Evolutionary conservation across 2,888 invertebrate genomes (phyloP), one percentile per base, ranked within the genome.

Genomic region (Morpho deidamia): DNA sequence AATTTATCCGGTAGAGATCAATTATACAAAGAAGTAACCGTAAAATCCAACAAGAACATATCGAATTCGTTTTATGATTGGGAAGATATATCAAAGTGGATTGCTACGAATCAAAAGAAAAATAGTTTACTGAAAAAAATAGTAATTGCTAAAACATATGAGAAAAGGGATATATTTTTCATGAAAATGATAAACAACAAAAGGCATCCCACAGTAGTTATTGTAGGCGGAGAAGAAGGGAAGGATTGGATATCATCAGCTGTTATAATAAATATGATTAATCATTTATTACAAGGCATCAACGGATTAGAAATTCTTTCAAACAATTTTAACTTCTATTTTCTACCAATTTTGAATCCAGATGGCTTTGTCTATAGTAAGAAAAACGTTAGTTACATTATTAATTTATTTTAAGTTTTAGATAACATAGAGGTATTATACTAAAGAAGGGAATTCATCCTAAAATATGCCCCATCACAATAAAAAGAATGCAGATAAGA

Each of bases 301-400:
- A 58, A 53, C 12, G 55, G 57, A 37, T 47, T 70, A 12, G 56
- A 60, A n/a, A 32, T 46, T 39, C 54, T 83, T 39, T 50, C 65
- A 38, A 55, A 71, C 34, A 56, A 67, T 50, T 84, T 72, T 64
- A 76, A 81, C 61, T 74, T 86, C 57, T 86, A 84, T 61, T 67
- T 87, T 54, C 55, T 85, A 7, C 88, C 88, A 44, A 58, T 83
- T 23, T 63, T 81, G n/a, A 88, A 88, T 67, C 86, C 87, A 53
- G 88, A 88, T 76, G 88, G 88, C 14, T 86, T 83, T 69, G 69
- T 62, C 8, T 79, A 71, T 58, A 84, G 79, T 53, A 70, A 70
- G 57, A 62, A 57, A 42, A 52, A 64, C 70, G 86, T 86, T 42
- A 40, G 50, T 51, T 23, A 23, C 23, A 23, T 23, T 23, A 23